A percentile compares a stretch with the other conserved stretches of the same genome.
Evolutionary conservation across 1,140 invertebrate species (phyloP).

Genomic region (Anoplophora glabripennis): DNA sequence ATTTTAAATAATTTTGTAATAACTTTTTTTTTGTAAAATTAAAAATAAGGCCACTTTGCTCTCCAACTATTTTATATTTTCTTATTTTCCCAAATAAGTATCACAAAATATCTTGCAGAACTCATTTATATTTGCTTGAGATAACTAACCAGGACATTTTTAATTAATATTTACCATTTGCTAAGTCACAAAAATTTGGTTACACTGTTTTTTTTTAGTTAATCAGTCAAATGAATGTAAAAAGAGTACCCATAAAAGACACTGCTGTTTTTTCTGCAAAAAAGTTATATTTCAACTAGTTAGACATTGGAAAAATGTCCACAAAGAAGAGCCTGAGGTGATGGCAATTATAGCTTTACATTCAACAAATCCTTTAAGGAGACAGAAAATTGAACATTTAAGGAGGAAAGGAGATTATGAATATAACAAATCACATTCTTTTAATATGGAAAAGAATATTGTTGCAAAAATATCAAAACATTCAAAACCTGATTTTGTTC

Average conservation of each 20-base stretch:
- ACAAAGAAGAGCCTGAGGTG: not conserved
- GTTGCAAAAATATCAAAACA: not conserved
- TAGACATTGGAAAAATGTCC: conserved; percentile 4
- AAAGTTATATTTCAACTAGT: not conserved
- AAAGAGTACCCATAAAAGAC: not conserved
- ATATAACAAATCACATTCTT: not conserved
- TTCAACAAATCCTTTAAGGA: not conserved
- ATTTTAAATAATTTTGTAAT: no score
- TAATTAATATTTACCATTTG: no score
- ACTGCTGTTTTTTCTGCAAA: not conserved
- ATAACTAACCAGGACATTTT: no score
- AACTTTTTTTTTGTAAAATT: no score
- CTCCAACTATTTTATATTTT: no score
- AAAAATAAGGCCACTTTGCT: no score
- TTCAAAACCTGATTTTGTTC: not conserved
- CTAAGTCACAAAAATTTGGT: no score
- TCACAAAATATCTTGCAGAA: no score
- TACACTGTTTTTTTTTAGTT: no score
- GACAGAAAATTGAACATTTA: not conserved
- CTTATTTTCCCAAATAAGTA: no score
- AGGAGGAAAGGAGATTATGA: conserved; percentile 1
- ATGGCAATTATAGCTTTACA: not conserved
- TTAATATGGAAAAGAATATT: not conserved
- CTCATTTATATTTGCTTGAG: no score
- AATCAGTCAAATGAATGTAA: no score